Evolutionary conservation across 1,140 invertebrate genomes (phyloP).

Genomic region (Diorhabda elongata): DNA sequence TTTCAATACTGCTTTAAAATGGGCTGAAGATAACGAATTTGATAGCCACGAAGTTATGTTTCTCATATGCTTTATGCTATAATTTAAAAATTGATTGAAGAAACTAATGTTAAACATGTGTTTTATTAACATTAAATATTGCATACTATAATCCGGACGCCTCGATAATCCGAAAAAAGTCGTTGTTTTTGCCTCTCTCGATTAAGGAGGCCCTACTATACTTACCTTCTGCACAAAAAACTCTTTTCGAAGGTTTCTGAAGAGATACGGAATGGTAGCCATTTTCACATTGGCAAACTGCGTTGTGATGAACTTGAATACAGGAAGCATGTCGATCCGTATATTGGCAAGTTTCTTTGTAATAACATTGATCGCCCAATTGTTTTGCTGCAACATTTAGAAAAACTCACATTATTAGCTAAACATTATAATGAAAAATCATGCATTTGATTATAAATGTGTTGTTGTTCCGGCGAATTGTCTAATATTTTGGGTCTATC

Average conservation of each 20-base stretch:
- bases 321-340: slow-evolving; percentile 74
- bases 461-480: no score
- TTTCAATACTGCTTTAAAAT: no score
- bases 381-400: slow-evolving; percentile 61
- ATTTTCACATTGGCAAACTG: slow-evolving; percentile 73
- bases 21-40: no score
- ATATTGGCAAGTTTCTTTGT: slow-evolving; percentile 70
- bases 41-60: no score
- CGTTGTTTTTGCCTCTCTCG: not conserved
- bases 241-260: slow-evolving; percentile 64
- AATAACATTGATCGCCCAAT: slow-evolving; percentile 80
- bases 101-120: not conserved
- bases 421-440: no score
- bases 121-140: not conserved
- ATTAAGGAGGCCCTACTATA: not conserved
- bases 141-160: not conserved
- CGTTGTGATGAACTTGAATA: slow-evolving; percentile 78
- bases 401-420: no score
- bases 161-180: not conserved
- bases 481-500: no score
- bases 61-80: no score
- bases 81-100: not conserved
- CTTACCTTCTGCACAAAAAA: slow-evolving; percentile 78
- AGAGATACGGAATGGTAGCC: slow-evolving; percentile 74
- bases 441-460: no score